Evolutionary conservation across 2,113 vertebrate genomes (phyloP).

Genomic region (Aspiorhynchus laticeps): DNA sequence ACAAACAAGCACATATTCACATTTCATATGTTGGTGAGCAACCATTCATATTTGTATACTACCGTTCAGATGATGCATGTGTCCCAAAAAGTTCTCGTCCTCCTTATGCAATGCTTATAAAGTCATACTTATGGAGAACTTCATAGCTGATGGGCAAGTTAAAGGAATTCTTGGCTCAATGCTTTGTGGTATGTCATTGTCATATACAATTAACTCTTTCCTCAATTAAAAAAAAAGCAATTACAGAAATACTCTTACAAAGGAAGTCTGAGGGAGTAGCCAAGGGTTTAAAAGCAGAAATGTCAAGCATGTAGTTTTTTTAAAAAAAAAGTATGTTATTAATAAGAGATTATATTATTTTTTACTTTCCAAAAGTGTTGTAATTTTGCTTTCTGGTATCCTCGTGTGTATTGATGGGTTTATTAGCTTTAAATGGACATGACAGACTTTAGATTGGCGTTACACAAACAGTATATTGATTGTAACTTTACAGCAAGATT

Average conservation of each 20-base stretch:
- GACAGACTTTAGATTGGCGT: neutral
- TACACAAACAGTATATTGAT: neutral
- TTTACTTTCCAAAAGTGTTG: too few relatives aligned
- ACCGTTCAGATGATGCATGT: neutral
- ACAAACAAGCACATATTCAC: neutral
- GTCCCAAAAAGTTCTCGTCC: neutral
- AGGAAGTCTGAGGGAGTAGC: too few relatives aligned
- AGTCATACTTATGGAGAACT: neutral
- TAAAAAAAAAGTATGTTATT: too few relatives aligned
- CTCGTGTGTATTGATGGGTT: neutral
- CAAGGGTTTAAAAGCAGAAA: too few relatives aligned
- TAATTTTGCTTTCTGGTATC: neutral
- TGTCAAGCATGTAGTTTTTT: too few relatives aligned
- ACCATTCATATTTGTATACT: neutral
- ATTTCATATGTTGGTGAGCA: neutral
- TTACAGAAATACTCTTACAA: too few relatives aligned
- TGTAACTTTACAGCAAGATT: neutral
- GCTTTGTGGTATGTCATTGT: neutral
- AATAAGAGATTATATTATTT: too few relatives aligned
- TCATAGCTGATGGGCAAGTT: neutral
- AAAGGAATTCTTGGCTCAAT: neutral
- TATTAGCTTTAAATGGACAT: neutral
- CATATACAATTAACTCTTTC: neutral
- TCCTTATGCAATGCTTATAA: neutral
- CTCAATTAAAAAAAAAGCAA: too few relatives aligned